Evolutionary conservation across 2,797 vertebrate species (phyloP), one percentile per base, ranked within the genome.

Genomic region (Rhinoraja longicauda): DNA sequence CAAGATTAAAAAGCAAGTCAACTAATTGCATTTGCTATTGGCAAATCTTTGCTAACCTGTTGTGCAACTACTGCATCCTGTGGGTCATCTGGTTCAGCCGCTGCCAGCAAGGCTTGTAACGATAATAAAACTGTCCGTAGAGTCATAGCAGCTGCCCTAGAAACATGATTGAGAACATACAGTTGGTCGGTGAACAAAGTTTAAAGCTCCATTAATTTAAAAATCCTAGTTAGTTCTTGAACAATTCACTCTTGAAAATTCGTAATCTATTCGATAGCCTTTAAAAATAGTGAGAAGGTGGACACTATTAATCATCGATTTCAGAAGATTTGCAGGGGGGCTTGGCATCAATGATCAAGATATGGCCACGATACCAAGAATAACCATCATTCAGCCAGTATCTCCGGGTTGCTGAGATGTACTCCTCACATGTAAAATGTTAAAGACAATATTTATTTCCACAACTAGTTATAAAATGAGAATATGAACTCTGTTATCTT

Each of bases 21-120:
- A 10, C 81, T 32, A 39, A 19, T 29, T 72, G 39, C n/a, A 79
- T 21, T 36, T 24, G 70, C 26, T 15, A 26, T 67, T 73, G 90
- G 39, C 67, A 75, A 75, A 24, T 12, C 9, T 29, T 21, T 77
- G 36, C 95, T 93, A 95, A 99, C 99, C 98, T 99, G 99, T 95
- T 99, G 98, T 95, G 99, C 98, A 96, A 99, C 99, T 94, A 99
- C 98, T 90, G 99, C 99, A 84, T 99, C 99, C 95, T 99, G 99
- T 92, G 99, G 99, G 94, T 99, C 99, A 93, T 99, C 99, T 93
- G 99, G 98, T 95, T 99, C 99, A 94, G 99, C 98, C 93, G 99
- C 99, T 94, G 99, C 99, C 93, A 99, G 96, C 78, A 99, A 96
- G 2, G 98, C 99, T 97, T 99, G 99, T 96, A 99, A 97, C 0